phyloP scores from a whole-genome alignment of 2,113 vertebrate genomes.

The Manacus vitellinus region DNA sequence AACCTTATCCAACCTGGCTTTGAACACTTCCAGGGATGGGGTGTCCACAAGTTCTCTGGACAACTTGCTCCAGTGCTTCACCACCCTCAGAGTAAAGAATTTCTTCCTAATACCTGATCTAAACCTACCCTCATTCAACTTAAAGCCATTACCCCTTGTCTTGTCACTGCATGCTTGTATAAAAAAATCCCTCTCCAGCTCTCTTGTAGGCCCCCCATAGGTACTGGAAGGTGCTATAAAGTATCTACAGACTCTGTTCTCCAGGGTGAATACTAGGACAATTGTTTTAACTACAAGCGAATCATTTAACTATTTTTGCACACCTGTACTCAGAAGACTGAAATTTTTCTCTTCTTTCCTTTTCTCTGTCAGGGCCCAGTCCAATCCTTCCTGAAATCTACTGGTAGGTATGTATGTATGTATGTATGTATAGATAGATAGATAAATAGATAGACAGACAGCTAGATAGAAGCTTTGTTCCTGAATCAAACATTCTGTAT shows the following conservation, averaged over 20 bases:
- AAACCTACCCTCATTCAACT: background rate
- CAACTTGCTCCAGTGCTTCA: background rate
- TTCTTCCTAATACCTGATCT: background rate
- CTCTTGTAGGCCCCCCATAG: background rate
- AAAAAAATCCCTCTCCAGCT: background rate
- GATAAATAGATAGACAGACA: background rate
- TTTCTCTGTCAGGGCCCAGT: background rate
- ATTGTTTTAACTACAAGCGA: background rate
- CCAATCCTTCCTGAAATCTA: background rate
- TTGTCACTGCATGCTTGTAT: no score
- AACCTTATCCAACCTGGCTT: fast-evolving
- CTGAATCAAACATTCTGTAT: background rate
- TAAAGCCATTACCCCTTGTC: background rate
- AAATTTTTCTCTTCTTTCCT: background rate
- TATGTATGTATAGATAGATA: background rate
- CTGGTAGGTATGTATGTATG: background rate
- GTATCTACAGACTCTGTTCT: background rate
- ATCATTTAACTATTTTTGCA: background rate
- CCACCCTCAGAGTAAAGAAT: background rate
- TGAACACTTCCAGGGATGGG: background rate
- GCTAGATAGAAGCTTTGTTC: background rate
- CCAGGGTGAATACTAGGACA: background rate
- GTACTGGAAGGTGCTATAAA: background rate
- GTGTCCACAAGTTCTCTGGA: background rate
- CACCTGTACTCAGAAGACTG: background rate